phyloP scores from a whole-genome alignment of 2,113 vertebrate genomes.

The Choloepus hoffmanni region DNA sequence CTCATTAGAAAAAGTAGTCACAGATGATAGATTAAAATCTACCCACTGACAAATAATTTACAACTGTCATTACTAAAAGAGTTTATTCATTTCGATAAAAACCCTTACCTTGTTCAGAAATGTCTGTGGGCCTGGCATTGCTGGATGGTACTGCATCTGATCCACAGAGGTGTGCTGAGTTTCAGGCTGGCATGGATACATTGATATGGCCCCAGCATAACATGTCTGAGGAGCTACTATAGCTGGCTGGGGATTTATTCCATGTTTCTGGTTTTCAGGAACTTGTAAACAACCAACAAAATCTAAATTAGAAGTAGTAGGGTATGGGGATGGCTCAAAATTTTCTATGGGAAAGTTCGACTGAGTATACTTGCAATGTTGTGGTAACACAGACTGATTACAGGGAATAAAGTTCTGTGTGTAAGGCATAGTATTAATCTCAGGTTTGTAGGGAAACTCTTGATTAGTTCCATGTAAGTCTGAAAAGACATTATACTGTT shows the following conservation, averaged over 20 bases:
- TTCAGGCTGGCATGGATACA: constrained; percentile 86
- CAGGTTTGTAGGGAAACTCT: constrained; percentile 86
- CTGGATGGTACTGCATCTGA: constrained; percentile 79
- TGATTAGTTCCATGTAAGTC: constrained; percentile 77
- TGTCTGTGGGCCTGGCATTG: constrained; percentile 70
- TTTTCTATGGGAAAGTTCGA: constrained; percentile 83
- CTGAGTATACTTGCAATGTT: constrained; percentile 81
- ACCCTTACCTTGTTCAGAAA: constrained; percentile 86
- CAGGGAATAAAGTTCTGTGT: constrained; percentile 85
- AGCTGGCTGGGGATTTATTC: constrained; percentile 77
- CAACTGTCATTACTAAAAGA: neutral
- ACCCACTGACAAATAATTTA: neutral
- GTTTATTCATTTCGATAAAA: neutral
- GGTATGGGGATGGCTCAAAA: constrained; percentile 84
- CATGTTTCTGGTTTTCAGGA: constrained; percentile 82
- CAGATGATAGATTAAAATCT: neutral
- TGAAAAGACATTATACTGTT: constrained; percentile 82
- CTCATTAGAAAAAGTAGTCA: neutral
- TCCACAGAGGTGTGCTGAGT: constrained; percentile 72
- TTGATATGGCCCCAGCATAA: constrained; percentile 86
- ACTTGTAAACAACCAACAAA: constrained; percentile 88
- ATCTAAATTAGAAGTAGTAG: constrained; percentile 84
- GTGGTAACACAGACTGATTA: constrained; percentile 79
- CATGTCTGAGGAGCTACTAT: constrained; percentile 81
- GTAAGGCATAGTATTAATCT: constrained; percentile 81